A percentile compares a stretch with the other conserved stretches of the same genome.
phyloP scores from a whole-genome alignment of 2,797 vertebrate genomes.

The Macropus fuliginosus region DNA sequence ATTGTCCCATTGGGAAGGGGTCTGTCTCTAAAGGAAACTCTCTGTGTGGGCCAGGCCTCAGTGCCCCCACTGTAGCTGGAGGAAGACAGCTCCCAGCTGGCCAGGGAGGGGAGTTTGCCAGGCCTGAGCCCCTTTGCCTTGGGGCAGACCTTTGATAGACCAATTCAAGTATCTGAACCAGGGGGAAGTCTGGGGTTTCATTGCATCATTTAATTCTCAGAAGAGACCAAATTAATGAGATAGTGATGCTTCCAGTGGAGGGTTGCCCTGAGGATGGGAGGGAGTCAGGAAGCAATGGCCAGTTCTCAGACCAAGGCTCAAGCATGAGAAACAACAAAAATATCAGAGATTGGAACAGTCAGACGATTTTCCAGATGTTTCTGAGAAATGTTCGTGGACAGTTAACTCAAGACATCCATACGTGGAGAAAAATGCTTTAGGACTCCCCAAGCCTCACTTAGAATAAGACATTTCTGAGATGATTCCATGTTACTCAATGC shows the following conservation, averaged over 20 bases:
- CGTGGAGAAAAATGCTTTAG: neutral
- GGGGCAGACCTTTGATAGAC: neutral
- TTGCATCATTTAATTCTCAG: neutral
- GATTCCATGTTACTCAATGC: neutral
- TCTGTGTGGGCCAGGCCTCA: neutral
- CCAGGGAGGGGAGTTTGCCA: too few relatives aligned
- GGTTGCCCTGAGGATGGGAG: conserved; percentile 13
- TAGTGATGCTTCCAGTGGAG: neutral
- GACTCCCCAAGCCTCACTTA: neutral
- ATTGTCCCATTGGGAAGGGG: neutral
- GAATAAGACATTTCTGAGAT: neutral
- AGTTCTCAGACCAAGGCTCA: neutral
- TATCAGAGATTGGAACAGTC: conserved; percentile 10
- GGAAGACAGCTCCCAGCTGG: neutral
- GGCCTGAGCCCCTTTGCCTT: neutral
- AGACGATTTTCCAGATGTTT: conserved; percentile 37
- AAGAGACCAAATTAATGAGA: conserved; percentile 19
- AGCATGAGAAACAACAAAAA: conserved; percentile 45
- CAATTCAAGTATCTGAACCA: neutral
- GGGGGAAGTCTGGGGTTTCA: neutral
- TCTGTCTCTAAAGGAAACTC: conserved; percentile 26
- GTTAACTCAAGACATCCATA: neutral
- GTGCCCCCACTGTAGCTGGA: neutral
- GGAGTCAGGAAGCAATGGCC: neutral
- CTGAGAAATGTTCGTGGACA: neutral